Conservation (phyloP, 2,888 invertebrate species). For the Drosophila parthenogenetica region DNA sequence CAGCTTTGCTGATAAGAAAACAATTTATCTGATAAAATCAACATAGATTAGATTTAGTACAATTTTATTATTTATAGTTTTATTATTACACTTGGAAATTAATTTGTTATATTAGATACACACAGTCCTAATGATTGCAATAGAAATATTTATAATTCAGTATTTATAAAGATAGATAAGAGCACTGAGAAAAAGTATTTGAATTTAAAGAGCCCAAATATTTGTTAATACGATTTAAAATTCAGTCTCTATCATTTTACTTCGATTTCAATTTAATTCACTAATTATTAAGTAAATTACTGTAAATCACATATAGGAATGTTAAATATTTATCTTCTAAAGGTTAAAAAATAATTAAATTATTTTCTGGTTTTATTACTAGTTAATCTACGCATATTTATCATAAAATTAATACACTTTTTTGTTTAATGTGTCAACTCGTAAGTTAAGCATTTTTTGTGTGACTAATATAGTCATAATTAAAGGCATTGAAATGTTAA, state of each 20-base stretch:
- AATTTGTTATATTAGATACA: neutral
- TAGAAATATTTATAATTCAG: no score
- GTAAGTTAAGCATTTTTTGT: neutral
- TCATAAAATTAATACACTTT: no score
- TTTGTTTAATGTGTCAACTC: neutral
- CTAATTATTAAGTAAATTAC: neutral
- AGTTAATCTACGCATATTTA: neutral
- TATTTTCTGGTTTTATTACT: no score
- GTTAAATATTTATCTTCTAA: neutral
- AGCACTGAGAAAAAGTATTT: no score
- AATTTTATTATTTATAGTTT: neutral
- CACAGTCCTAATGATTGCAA: no score
- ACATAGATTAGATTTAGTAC: neutral
- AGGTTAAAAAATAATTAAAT: no score
- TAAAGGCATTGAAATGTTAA: constrained; percentile 14
- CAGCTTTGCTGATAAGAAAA: neutral
- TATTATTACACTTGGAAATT: neutral
- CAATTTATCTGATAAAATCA: neutral
- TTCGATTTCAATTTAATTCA: neutral
- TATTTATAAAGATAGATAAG: no score
- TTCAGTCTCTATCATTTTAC: no score
- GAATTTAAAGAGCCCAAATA: no score
- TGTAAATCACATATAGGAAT: no score
- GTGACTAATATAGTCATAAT: constrained; percentile 25
- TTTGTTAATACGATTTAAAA: no score